Conservation (phyloP, 2,888 invertebrate genomes). For the Hemaris fuciformis region DNA sequence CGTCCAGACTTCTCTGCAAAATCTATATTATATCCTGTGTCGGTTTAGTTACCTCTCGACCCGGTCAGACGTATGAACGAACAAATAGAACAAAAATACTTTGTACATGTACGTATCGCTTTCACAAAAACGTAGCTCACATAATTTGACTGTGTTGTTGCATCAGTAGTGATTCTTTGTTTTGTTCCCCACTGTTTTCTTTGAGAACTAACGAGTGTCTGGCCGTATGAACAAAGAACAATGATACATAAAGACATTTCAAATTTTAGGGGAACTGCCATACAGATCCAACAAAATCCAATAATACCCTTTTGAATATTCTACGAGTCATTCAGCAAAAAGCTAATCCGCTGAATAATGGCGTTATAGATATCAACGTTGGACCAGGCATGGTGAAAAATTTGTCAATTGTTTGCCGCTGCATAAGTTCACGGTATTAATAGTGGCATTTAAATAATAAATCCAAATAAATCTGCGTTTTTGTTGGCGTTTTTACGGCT, state of each 20-base stretch:
- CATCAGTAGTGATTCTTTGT: background rate
- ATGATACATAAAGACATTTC: constrained; percentile 12
- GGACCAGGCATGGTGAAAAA: constrained; percentile 69
- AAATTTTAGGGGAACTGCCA: constrained; percentile 46
- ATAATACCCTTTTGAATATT: constrained; percentile 78
- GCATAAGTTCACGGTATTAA: constrained; percentile 52
- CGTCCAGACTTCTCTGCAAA: background rate
- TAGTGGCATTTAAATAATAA: constrained; percentile 52
- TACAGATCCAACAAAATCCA: constrained; percentile 63
- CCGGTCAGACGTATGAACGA: background rate
- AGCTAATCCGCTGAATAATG: constrained; percentile 79
- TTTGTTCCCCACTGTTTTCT: background rate
- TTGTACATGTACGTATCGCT: background rate
- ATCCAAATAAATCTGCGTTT: constrained; percentile 39
- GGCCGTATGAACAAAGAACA: background rate
- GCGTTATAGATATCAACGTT: constrained; percentile 74
- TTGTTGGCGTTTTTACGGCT: constrained; percentile 54
- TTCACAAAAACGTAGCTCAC: background rate
- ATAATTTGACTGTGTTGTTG: background rate
- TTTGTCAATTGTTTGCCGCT: constrained; percentile 63
- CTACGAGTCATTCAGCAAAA: constrained; percentile 71
- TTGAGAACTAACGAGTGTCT: background rate
- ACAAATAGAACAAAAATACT: background rate
- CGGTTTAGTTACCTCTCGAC: background rate
- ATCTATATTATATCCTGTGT: background rate